A percentile compares a stretch with the other conserved stretches of the same genome.
phyloP scores from a whole-genome alignment of 2,888 invertebrate genomes.

The Chalcosyrphus nemorum region DNA sequence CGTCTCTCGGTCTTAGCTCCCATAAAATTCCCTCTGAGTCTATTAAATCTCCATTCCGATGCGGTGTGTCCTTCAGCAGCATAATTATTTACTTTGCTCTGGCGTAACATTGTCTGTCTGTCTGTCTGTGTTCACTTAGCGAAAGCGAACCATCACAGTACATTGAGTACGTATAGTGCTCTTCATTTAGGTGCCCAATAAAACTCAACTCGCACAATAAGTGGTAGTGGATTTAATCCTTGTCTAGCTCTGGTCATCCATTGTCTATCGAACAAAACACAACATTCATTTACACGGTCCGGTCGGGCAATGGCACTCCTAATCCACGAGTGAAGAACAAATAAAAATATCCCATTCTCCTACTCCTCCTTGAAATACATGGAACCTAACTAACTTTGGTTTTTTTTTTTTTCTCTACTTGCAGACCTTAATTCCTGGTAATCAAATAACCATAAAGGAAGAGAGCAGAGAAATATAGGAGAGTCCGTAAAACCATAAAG shows the following conservation, averaged over 20 bases:
- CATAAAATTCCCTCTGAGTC: conserved; percentile 40
- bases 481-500: conserved; percentile 44
- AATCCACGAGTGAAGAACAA: conserved; percentile 23
- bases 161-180: conserved; percentile 8
- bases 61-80: conserved; percentile 35
- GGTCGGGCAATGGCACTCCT: neutral
- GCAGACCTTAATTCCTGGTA: conserved; percentile 59
- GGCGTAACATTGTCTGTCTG: conserved; percentile 33
- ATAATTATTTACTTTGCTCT: conserved; percentile 53
- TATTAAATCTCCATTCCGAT: conserved; percentile 46
- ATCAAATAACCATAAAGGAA: conserved; percentile 59
- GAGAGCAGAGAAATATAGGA: conserved; percentile 3
- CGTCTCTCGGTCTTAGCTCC: neutral
- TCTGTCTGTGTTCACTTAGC: conserved; percentile 40
- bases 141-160: neutral
- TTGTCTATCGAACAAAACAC: neutral
- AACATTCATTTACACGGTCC: conserved; percentile 4
- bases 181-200: conserved; percentile 53
- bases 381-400: conserved; percentile 25
- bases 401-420: conserved; percentile 34
- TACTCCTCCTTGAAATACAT: neutral
- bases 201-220: conserved; percentile 37
- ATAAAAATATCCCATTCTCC: conserved; percentile 15
- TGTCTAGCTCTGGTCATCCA: neutral
- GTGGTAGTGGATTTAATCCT: neutral